Percentiles rank a stretch among this genome's conserved stretches.
These are phyloP conservation scores for Aproaerema taeniolella DNA, from an alignment of 2,888 invertebrate species.

Conservation along the genomic window DNA sequence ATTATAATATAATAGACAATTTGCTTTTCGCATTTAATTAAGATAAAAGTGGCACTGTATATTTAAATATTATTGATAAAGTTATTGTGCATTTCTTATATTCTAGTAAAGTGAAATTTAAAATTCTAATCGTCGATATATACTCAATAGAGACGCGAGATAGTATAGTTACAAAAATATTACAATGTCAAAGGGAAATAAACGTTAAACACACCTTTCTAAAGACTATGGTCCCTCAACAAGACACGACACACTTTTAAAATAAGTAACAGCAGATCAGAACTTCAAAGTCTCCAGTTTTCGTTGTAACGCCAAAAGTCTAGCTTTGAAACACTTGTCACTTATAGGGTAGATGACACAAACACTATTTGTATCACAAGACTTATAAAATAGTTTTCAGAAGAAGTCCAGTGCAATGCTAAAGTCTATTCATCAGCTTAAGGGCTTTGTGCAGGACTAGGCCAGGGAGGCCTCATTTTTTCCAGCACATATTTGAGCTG, in stretches of 20 bases:
- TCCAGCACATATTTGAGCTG: constrained; percentile 73
- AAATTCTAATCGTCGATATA: constrained; percentile 34
- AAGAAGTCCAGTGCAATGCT: constrained; percentile 38
- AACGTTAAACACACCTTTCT: constrained; percentile 52
- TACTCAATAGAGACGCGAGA: constrained; percentile 46
- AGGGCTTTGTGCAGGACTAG: constrained; percentile 61
- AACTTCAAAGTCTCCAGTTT: constrained; percentile 42
- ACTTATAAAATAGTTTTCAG: constrained; percentile 18
- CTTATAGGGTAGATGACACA: constrained; percentile 22
- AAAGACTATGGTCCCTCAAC: constrained; percentile 60
- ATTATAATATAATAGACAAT: constrained; percentile 33
- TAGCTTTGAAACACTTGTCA: constrained; percentile 21
- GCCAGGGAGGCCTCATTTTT: constrained; percentile 66
- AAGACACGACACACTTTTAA: constrained; percentile 61
- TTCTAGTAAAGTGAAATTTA: constrained; percentile 41
- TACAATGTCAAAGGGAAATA: constrained; percentile 36
- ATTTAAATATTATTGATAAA: constrained; percentile 43
- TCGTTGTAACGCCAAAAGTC: constrained; percentile 42
- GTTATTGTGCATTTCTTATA: constrained; percentile 64
- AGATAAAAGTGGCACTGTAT: constrained; percentile 65
- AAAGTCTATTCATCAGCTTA: constrained; percentile 39
- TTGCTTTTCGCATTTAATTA: constrained; percentile 38
- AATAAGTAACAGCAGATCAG: constrained; percentile 29
- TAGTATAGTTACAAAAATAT: constrained; percentile 45
- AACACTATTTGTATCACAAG: constrained; percentile 34